Evolutionary conservation across 2,888 invertebrate species (phyloP), one percentile per base, ranked within the genome.

Genomic region (Ormyrus labotus): DNA sequence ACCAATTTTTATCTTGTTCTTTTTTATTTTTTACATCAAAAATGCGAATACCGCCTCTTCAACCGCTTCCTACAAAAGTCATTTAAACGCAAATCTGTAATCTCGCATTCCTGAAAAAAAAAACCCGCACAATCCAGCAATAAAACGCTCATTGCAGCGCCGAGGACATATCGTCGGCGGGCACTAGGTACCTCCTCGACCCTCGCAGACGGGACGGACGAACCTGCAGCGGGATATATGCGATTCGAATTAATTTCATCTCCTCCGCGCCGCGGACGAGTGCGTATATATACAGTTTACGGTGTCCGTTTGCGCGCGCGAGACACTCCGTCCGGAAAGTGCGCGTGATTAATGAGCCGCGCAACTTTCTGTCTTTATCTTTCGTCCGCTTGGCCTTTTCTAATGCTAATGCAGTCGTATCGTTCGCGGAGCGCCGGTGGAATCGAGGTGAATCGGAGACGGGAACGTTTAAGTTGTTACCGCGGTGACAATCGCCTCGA

Each of bases 211-310:
- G 2, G 50, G 67, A 11, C 34, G n/a, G 13, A 13, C 10, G 2
- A 13, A 67, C n/a, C n/a, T 55, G 53, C 34, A 53, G 13, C 8
- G 19, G 47, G n/a, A 63, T 47, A 63, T 10, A 47, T 19, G 65
- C 78, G 34, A 78, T 65, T 78, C 71, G 71, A 78, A 78, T 78
- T 78, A 78, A 78, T 78, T 58, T 78, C 65, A 71, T 58, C 64
- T 65, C 9, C 51, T 55, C 19, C 50, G n/a, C 51, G 34, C 11
- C 34, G 74, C 9, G 11, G 10, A 6, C 13, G 55, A n/a, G 13
- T 51, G n/a, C 19, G 19, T 19, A 19, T 2, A 2, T 19, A 19
- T 19, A 19, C 19, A 2, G 19, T 19, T 19, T 19, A 19, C 19
- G 19, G 19, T 19, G 19, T 19, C 19, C 19, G 19, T 19, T 19